These are phyloP conservation scores for Drosophila grimshawi DNA, from an alignment of 1,140 invertebrate genomes.

Conservation along the genomic window DNA sequence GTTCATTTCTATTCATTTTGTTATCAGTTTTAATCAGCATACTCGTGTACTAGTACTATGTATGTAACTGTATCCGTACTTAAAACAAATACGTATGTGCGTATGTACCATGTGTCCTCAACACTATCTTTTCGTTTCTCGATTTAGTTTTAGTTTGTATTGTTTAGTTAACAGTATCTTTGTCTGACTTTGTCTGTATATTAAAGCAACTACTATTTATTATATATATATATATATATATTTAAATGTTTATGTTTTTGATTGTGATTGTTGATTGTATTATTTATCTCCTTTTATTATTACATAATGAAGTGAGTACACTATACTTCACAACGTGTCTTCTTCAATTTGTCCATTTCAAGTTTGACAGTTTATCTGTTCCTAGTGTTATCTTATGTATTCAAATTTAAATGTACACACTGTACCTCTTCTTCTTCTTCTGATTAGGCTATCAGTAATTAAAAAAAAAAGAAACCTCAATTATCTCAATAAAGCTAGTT, in stretches of 20 bases:
- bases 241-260: not conserved
- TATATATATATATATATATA: constrained; percentile 28
- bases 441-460: too few relatives aligned
- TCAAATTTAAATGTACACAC: too few relatives aligned
- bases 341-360: too few relatives aligned
- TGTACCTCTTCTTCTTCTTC: too few relatives aligned
- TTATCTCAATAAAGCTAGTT: too few relatives aligned
- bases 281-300: too few relatives aligned
- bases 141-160: constrained; percentile 7
- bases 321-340: too few relatives aligned
- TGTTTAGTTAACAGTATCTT: constrained; percentile 2
- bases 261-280: too few relatives aligned
- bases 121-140: not conserved
- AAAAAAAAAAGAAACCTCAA: too few relatives aligned
- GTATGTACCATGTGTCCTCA: not conserved
- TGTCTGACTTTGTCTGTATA: constrained; percentile 19
- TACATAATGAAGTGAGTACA: too few relatives aligned
- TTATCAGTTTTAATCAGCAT: constrained; percentile 21
- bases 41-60: constrained; percentile 30
- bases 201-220: constrained; percentile 1
- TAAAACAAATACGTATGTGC: constrained; percentile 33
- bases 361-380: too few relatives aligned
- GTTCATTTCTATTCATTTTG: not conserved
- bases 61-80: constrained; percentile 29
- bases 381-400: too few relatives aligned